Evolutionary conservation across 2,797 vertebrate species (phyloP).

Genomic region (Cryptoprocta ferox): DNA sequence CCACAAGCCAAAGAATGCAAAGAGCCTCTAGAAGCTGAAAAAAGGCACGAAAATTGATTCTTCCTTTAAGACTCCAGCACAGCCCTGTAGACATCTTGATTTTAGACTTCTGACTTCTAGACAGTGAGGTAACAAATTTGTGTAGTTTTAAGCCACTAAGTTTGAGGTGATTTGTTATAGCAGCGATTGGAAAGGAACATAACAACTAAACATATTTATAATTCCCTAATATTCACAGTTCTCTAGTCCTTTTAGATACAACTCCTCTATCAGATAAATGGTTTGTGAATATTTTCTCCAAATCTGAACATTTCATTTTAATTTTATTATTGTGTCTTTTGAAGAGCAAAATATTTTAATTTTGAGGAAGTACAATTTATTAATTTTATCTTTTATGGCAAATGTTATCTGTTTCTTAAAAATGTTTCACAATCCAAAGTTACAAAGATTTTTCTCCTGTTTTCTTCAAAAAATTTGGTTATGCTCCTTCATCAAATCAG

Average conservation of each 20-base stretch:
- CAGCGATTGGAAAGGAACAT: neutral
- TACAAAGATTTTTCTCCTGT: neutral
- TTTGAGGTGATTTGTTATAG: neutral
- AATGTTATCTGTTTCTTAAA: neutral
- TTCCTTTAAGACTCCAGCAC: neutral
- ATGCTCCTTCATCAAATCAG: neutral
- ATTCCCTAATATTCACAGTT: neutral
- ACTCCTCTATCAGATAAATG: neutral
- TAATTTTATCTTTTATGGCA: neutral
- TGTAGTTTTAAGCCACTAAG: too few relatives aligned
- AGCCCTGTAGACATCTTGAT: neutral
- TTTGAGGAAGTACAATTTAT: neutral
- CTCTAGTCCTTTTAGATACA: neutral
- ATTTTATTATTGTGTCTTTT: neutral
- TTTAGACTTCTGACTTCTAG: too few relatives aligned
- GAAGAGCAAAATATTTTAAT: neutral
- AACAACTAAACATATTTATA: neutral
- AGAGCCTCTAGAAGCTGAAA: neutral
- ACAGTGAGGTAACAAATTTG: too few relatives aligned
- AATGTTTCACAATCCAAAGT: neutral
- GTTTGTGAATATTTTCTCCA: neutral
- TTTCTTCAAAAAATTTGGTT: neutral
- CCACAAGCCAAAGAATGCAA: neutral
- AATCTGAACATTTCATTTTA: neutral
- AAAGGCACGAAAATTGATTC: neutral